Evolutionary conservation across 2,888 invertebrate species (phyloP).

Genomic region (Mythimna albipuncta): DNA sequence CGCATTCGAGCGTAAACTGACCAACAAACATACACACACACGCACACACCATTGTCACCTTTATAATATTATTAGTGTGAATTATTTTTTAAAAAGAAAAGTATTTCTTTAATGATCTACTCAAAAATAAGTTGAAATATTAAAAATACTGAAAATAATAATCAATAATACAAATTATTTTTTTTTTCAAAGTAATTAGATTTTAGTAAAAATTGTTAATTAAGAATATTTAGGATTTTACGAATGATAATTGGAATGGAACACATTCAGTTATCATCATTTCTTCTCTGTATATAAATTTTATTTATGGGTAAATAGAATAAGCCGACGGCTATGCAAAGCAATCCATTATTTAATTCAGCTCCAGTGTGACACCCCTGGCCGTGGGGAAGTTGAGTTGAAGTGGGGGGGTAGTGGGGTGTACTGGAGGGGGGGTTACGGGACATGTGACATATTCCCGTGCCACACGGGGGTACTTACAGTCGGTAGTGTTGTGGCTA

Average conservation of each 20-base stretch:
- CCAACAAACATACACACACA: too few species aligned
- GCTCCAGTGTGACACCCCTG: constrained; percentile 72
- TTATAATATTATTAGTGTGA: too few species aligned
- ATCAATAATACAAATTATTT: too few species aligned
- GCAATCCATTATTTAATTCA: constrained; percentile 83
- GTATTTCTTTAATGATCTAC: too few species aligned
- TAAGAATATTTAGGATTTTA: neutral
- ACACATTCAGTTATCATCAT: constrained; percentile 43
- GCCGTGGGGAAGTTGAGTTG: constrained; percentile 49
- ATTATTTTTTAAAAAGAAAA: too few species aligned
- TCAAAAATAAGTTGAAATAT: too few species aligned
- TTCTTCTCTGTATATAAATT: constrained; percentile 53
- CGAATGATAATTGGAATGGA: neutral
- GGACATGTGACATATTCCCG: constrained; percentile 87
- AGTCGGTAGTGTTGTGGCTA: constrained; percentile 77
- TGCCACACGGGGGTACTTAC: constrained; percentile 82
- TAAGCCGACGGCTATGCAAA: constrained; percentile 75
- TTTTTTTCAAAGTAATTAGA: too few species aligned
- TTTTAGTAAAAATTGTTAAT: too few species aligned
- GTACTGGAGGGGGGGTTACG: constrained; percentile 68
- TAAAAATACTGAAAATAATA: too few species aligned
- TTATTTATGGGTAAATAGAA: constrained; percentile 70
- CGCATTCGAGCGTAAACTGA: too few species aligned
- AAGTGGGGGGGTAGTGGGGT: constrained; percentile 54
- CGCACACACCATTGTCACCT: too few species aligned